These are phyloP conservation scores for Eulemur albifrons DNA, from an alignment of 2,797 vertebrate species.

Conservation along the genomic window DNA sequence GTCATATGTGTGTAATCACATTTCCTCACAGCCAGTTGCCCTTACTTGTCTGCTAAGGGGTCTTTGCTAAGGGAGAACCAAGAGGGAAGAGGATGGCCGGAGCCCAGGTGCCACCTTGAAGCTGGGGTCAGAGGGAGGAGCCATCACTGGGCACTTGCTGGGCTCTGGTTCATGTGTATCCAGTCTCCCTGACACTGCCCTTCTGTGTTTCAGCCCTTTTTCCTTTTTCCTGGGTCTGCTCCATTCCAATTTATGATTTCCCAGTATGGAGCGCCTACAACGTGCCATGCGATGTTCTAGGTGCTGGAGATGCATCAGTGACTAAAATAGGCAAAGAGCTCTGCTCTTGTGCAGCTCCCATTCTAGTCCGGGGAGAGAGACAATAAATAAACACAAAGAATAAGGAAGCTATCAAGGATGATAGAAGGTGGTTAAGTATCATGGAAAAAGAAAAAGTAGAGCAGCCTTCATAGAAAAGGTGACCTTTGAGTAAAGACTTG, in stretches of 20 bases:
- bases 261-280: neutral
- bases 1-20: neutral
- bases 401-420: neutral
- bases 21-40: neutral
- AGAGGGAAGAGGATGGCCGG: neutral
- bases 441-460: neutral
- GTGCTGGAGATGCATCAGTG: neutral
- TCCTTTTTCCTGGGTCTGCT: neutral
- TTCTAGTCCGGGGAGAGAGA: neutral
- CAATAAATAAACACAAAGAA: neutral
- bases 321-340: neutral
- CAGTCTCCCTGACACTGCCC: neutral
- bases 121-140: neutral
- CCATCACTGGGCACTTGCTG: neutral
- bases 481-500: neutral
- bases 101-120: neutral
- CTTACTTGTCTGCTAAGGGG: neutral
- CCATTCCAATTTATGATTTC: neutral
- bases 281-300: rapidly evolving
- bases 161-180: neutral
- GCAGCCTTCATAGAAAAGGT: neutral
- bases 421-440: neutral
- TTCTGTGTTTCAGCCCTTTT: neutral
- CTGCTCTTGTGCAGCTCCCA: neutral
- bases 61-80: neutral